Evolutionary conservation across 2,888 invertebrate genomes (phyloP), one percentile per base, ranked within the genome.

Genomic region (Ornithoptera alexandrae): DNA sequence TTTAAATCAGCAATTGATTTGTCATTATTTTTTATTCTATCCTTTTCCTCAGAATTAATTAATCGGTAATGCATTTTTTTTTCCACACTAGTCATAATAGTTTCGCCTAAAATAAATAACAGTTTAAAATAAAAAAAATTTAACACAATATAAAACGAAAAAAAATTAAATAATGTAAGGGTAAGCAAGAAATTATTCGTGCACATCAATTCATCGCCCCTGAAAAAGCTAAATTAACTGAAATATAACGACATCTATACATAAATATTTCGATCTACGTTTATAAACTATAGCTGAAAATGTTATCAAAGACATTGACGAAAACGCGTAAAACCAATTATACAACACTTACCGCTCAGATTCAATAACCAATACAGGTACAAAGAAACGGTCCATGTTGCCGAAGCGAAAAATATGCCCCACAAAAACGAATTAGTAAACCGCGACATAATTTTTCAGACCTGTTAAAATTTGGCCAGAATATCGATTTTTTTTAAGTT

Each of bases 331-430:
- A 57, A 57, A 57, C 18, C 15, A 36, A 60, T 60, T 36, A 36
- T 36, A 60, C n/a, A 22, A n/a, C 42, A 85, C 87, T 90, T 85
- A 84, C 93, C 92, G 69, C 87, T 89, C 78, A 86, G 77, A 72
- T 84, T 94, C 64, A 96, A 80, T 78, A 93, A 93, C 87, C 94
- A 94, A 80, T 96, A 96, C 59, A 96, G 89, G 80, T 96, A 96
- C 60, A 96, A 83, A 64, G 95, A 95, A 64, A 96, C 87, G 58
- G 93, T 92, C 96, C 96, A 97, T 69, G 96, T 96, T 57, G 95
- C 81, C 0, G 96, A 96, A 0, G 96, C 96, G 81, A 96, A 94
- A 69, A 95, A 83, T 72, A 96, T 95, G 36, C 96, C 96, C 84
- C 94, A 95, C 56, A 96, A 79, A 83, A 97, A 97, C 0, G 96